Conservation (phyloP, 92 coral and sea anemone species). For the Palythoa grandis region DNA sequence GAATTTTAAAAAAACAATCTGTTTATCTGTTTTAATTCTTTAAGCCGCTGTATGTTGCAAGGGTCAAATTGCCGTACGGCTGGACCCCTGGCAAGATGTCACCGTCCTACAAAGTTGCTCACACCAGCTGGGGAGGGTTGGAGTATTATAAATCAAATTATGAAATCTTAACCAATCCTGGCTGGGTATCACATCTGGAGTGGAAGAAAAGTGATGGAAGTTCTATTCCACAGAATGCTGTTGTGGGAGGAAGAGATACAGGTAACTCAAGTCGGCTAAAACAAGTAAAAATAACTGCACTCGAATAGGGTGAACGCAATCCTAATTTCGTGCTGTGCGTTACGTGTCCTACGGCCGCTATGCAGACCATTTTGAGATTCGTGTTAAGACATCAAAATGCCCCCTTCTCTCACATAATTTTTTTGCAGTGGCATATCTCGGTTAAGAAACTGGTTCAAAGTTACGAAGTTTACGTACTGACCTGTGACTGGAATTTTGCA, state of each 20-base stretch:
- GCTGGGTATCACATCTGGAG: constrained; percentile 41
- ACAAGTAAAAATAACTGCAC: no score
- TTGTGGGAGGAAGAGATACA: constrained; percentile 27
- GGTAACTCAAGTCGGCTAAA: background rate
- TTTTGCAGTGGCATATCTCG: no score
- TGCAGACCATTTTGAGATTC: no score
- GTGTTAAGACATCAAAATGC: no score
- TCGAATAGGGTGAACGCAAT: background rate
- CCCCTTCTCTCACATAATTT: no score
- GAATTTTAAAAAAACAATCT: no score
- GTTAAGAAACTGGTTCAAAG: no score
- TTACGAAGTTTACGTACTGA: no score
- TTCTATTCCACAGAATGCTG: background rate
- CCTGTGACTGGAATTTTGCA: no score
- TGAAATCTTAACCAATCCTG: constrained; percentile 41
- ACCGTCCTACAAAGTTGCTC: background rate
- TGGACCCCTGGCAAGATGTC: constrained; percentile 12
- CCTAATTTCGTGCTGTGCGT: background rate
- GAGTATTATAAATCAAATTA: background rate
- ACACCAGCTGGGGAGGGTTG: constrained; percentile 32
- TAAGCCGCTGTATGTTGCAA: constrained; percentile 17
- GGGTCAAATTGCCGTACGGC: background rate
- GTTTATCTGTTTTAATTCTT: background rate
- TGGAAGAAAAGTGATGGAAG: constrained; percentile 29
- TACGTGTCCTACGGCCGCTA: no score